A percentile compares a stretch with the other conserved stretches of the same genome.
Evolutionary conservation across 2,888 invertebrate genomes (phyloP).

Genomic region (Serripes groenlandicus): DNA sequence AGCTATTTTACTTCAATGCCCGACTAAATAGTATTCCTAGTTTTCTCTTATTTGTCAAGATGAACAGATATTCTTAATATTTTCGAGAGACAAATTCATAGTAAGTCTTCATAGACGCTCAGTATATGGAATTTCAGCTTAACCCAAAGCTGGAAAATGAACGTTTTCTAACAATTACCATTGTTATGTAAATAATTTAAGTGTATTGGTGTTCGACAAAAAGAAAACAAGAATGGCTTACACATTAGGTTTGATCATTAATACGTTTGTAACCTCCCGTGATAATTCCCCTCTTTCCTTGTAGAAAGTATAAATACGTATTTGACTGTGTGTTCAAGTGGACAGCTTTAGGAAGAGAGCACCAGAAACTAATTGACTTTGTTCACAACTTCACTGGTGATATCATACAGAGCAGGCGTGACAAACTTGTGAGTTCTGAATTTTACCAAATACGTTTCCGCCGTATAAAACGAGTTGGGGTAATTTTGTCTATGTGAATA

Average conservation of each 20-base stretch:
- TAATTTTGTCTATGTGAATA: too few relatives aligned
- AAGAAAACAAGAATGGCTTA: neutral
- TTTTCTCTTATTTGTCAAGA: neutral
- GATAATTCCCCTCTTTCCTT: too few relatives aligned
- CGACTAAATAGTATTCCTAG: neutral
- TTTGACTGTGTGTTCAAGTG: constrained; percentile 39
- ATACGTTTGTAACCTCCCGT: too few relatives aligned
- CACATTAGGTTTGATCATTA: neutral
- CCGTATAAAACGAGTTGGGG: too few relatives aligned
- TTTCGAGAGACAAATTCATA: neutral
- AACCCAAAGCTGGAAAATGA: too few relatives aligned
- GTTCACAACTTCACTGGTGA: constrained; percentile 52
- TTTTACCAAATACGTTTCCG: too few relatives aligned
- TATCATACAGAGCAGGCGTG: constrained; percentile 43
- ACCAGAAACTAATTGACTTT: constrained; percentile 32
- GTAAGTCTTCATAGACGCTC: neutral
- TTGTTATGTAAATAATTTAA: too few relatives aligned
- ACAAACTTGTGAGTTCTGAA: constrained; percentile 40
- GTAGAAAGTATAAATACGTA: too few relatives aligned
- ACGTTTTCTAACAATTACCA: too few relatives aligned
- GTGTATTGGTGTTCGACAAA: too few relatives aligned
- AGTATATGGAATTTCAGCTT: neutral
- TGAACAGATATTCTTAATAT: neutral
- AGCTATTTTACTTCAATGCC: neutral
- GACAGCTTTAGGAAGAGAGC: constrained; percentile 37